Evolutionary conservation across 2,888 invertebrate species (phyloP).

Genomic region (Noctua fimbriata): DNA sequence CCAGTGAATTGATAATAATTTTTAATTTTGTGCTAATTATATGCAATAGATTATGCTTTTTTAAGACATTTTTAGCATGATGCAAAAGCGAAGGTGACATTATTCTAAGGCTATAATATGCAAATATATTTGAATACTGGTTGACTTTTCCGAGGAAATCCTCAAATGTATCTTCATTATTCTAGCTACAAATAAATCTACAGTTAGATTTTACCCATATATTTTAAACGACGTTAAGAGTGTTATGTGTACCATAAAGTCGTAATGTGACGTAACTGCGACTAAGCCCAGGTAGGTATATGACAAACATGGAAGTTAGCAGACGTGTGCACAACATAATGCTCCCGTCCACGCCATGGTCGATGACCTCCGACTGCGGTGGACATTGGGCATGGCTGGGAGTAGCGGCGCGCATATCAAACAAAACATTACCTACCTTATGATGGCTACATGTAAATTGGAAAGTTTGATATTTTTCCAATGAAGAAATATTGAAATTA

Average conservation of each 20-base stretch:
- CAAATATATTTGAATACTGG: neutral
- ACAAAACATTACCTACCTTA: slow-evolving; percentile 67
- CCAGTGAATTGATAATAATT: slow-evolving; percentile 9
- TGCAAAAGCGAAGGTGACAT: neutral
- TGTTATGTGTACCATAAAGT: slow-evolving; percentile 28
- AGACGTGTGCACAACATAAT: slow-evolving; percentile 61
- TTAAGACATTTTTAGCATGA: neutral
- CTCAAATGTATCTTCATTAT: neutral
- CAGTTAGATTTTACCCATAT: slow-evolving; percentile 19
- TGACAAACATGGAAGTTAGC: slow-evolving; percentile 63
- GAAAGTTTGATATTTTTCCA: slow-evolving; percentile 46
- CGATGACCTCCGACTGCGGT: slow-evolving; percentile 79
- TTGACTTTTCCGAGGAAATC: neutral
- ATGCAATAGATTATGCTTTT: slow-evolving; percentile 3
- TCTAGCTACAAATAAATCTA: neutral
- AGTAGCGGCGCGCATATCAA: slow-evolving; percentile 81
- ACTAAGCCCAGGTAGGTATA: slow-evolving; percentile 58
- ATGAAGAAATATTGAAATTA: slow-evolving; percentile 7
- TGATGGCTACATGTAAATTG: slow-evolving; percentile 50
- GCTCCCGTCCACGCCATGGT: slow-evolving; percentile 76
- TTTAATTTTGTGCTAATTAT: neutral
- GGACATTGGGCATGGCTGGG: slow-evolving; percentile 78
- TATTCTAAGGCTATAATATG: slow-evolving; percentile 1
- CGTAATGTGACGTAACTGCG: slow-evolving; percentile 64
- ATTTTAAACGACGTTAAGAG: slow-evolving; percentile 19